These are phyloP conservation scores for Xylophagus ater DNA, from an alignment of 2,888 invertebrate genomes.

Conservation along the genomic window DNA sequence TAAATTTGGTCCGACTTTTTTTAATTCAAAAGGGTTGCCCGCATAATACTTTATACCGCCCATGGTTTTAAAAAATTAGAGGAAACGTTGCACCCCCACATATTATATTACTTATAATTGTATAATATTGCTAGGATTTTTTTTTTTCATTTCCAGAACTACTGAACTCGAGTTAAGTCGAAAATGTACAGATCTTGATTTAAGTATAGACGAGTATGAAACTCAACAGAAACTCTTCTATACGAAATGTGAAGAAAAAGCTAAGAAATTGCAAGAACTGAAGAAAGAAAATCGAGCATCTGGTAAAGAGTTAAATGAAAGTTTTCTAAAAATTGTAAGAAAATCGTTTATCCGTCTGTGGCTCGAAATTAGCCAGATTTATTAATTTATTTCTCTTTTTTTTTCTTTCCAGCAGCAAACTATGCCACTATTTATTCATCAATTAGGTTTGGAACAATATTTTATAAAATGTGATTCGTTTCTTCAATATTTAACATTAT, in stretches of 20 bases:
- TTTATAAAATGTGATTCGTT: constrained; percentile 33
- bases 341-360: background rate
- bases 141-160: no score
- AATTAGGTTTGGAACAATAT: constrained; percentile 33
- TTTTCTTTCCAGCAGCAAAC: constrained; percentile 26
- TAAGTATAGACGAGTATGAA: constrained; percentile 19
- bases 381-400: background rate
- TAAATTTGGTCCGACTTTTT: no score
- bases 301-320: constrained; percentile 24
- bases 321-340: constrained; percentile 24
- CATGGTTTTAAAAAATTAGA: no score
- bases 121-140: no score
- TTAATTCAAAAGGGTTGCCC: no score
- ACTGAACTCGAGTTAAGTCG: no score
- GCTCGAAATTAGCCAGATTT: no score
- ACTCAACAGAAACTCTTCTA: constrained; percentile 22
- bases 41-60: no score
- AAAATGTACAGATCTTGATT: constrained; percentile 24
- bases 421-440: constrained; percentile 34
- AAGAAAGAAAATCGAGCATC: constrained; percentile 27
- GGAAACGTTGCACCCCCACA: no score
- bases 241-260: constrained; percentile 21
- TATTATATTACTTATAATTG: no score
- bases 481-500: constrained; percentile 30
- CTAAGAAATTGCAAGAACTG: constrained; percentile 27